A percentile compares a stretch with the other conserved stretches of the same genome.
Evolutionary conservation across 2,888 invertebrate genomes (phyloP).

Genomic region (Ephialtes manifestator): DNA sequence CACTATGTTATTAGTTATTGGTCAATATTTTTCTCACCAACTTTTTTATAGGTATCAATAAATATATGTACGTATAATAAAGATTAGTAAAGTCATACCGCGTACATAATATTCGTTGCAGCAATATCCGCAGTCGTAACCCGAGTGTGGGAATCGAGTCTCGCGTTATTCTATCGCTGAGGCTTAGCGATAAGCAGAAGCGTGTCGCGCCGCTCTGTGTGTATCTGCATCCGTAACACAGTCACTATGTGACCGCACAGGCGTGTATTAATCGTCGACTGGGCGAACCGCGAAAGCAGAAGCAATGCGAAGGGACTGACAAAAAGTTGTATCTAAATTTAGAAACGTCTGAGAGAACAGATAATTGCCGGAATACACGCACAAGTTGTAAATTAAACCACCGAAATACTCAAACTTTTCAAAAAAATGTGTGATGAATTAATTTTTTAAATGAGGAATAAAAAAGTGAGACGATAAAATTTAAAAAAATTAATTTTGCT

Average conservation of each 20-base stretch:
- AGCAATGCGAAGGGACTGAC: not conserved
- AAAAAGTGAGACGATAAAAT: too few relatives aligned
- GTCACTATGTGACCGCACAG: not conserved
- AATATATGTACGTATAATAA: not conserved
- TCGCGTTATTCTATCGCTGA: conserved; percentile 43
- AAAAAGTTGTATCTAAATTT: conserved; percentile 13
- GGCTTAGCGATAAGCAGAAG: conserved; percentile 35
- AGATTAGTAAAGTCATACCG: not conserved
- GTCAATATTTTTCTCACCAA: too few relatives aligned
- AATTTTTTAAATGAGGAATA: not conserved
- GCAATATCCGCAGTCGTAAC: conserved; percentile 54
- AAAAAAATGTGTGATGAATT: too few relatives aligned
- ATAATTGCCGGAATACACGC: not conserved
- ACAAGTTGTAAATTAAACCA: not conserved
- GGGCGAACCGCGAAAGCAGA: conserved; percentile 8
- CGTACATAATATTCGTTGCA: conserved; percentile 27
- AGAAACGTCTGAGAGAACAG: conserved; percentile 1
- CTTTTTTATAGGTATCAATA: not conserved
- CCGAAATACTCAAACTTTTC: not conserved
- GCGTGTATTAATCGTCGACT: conserved; percentile 11
- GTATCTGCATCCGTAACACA: not conserved
- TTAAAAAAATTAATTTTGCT: too few relatives aligned
- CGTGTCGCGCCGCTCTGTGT: conserved; percentile 10
- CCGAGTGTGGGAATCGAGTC: conserved; percentile 48
- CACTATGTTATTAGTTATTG: not conserved